Evolutionary conservation across 1,140 invertebrate genomes (phyloP), one percentile per base, ranked within the genome.

Genomic region (Lethrus apterus): DNA sequence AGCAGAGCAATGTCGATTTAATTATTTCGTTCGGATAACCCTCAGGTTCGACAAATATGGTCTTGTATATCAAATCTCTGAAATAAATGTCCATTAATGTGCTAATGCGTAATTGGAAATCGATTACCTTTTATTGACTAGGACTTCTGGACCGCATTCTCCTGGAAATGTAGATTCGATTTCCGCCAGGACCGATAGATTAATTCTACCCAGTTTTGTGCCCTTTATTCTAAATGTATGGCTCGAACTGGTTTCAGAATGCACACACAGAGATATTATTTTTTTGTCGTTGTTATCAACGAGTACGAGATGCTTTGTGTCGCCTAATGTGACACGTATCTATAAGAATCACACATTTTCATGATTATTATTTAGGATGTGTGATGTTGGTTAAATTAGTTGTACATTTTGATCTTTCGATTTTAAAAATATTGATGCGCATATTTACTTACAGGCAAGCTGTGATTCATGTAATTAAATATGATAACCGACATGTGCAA

Each of bases 391-490:
- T 30, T 11, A 46, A 14, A 21, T 7, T 40, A 34, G 11, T 45
- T 4, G 17, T n/a, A n/a, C n/a, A n/a, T n/a, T n/a, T n/a, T n/a
- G n/a, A n/a, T n/a, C n/a, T n/a, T n/a, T n/a, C n/a, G n/a, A n/a
- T n/a, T n/a, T n/a, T n/a, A n/a, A n/a, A 43, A 48, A 47, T 48
- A 29, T 38, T 14, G 44, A 23, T n/a, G n/a, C n/a, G 5, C 24
- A 13, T 30, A 11, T 20, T 15, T 21, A 64, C 71, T 71, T 69
- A 82, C 80, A 3, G 77, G 77, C 40, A 84, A 58, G 53, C 70
- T 74, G 31, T 76, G 69, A 9, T 72, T 68, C 57, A 85, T 60
- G 59, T 86, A 87, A 64, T 89, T 89, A 63, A 83, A 84, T 1
- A 86, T 69, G 0, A 79, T 73, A 1, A 82, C 77, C 62, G 84